Base-by-base conservation (phyloP, 2,113 vertebrate species). In the Oncorhynchus gorbuscha region DNA sequence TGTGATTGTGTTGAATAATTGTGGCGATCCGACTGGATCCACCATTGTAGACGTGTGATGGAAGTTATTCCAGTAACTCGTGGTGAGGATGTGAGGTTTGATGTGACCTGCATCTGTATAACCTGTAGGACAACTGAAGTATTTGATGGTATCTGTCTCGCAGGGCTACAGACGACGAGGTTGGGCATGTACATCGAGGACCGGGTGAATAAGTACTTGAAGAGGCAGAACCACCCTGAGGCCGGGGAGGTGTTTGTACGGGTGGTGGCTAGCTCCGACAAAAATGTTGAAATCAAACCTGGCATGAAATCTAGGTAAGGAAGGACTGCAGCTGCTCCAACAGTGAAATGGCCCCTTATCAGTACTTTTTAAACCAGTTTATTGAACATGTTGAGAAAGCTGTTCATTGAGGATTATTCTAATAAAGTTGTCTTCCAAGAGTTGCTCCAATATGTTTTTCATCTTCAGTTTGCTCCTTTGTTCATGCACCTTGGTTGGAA, bases 201-300 rank as follows among this genome's bases (percentile, higher is more conserved):
- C 74, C 84, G 98, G 88, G 98, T 99, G 68, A 99, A 99, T 82
- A 99, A 99, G 88, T 99, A 98, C 89, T 89, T 99, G 90, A 95
- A 98, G 89, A 95, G 97, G 9, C 97, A 99, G 92, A 99, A 96
- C 90, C 96, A 98, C 76, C 96, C 96, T 6, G 98, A 99, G 87
- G 96, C 98, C 0, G 98, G 98, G 49, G 98, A 99, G 84, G 98
- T 99, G 78, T 99, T 97, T 84, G 97, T 99, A 75, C 94, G 97
- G 88, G 97, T 99, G 48, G 98, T 99, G 45, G 97, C 97, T 84
- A 99, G 97, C 87, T 99, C 98, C 32, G 98, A 99, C 90, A 99
- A 99, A 92, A 98, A 88, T 0, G 97, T 98, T 86, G 98, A 99
- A 88, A 92, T 99, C 73, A 99, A 98, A 88, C 96, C 98, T 48